phyloP scores from a whole-genome alignment of 1,140 invertebrate species.

The Drosophila sechellia region DNA sequence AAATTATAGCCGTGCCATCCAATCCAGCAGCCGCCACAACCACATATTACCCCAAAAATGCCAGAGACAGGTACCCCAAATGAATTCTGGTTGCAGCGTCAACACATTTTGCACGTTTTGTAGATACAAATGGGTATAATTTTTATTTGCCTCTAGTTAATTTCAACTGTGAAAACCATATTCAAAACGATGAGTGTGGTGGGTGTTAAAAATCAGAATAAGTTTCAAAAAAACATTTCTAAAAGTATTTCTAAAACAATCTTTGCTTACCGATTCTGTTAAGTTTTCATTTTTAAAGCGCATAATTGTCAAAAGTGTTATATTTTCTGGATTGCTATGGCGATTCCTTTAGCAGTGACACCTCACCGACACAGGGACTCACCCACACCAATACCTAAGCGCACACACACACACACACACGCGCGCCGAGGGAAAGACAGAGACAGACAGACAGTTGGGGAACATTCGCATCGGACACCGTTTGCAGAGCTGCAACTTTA shows the following conservation, averaged over 20 bases:
- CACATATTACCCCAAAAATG: conserved; percentile 66
- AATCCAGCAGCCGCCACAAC: conserved; percentile 27
- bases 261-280: background rate
- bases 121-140: conserved; percentile 23
- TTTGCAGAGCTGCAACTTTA: conserved; percentile 79
- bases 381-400: background rate
- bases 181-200: background rate
- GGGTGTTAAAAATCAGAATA: too few relatives aligned
- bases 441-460: conserved; percentile 24
- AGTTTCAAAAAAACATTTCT: background rate
- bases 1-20: conserved; percentile 55
- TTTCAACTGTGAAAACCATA: conserved; percentile 17
- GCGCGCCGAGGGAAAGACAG: background rate
- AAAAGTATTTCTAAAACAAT: background rate
- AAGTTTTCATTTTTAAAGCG: too few relatives aligned
- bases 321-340: background rate
- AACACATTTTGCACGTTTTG: conserved; percentile 37
- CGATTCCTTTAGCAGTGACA: conserved; percentile 1
- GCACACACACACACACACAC: background rate
- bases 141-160: conserved; percentile 8
- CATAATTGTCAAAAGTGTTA: background rate
- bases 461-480: conserved; percentile 38
- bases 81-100: conserved; percentile 3
- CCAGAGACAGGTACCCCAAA: conserved; percentile 46
- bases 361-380: background rate